These are phyloP conservation scores for Bruchidius siliquastri DNA, from an alignment of 2,888 invertebrate genomes.

Conservation along the genomic window DNA sequence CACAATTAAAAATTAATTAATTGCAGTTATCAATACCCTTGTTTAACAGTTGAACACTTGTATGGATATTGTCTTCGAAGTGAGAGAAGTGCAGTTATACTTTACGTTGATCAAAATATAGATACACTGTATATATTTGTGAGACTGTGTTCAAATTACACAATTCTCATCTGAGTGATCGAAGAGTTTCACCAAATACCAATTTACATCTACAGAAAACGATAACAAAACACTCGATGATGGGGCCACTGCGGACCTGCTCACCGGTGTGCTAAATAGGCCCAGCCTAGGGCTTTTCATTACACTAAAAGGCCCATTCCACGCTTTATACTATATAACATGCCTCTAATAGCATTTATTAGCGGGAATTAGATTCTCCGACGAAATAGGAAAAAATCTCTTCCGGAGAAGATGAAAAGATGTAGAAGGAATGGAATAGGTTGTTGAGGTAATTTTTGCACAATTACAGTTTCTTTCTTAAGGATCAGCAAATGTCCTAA, in stretches of 20 bases:
- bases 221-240: too few species aligned
- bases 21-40: too few species aligned
- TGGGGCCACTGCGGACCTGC: constrained; percentile 2
- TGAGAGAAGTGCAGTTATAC: too few species aligned
- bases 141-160: too few species aligned
- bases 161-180: too few species aligned
- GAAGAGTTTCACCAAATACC: too few species aligned
- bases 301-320: constrained; percentile 40
- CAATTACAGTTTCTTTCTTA: neutral
- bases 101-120: too few species aligned
- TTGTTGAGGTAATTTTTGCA: neutral
- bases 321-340: constrained; percentile 28
- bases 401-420: neutral
- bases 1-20: too few species aligned
- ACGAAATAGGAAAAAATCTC: constrained; percentile 12
- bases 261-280: constrained; percentile 20
- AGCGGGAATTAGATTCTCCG: constrained; percentile 25
- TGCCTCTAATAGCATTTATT: constrained; percentile 35
- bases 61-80: too few species aligned
- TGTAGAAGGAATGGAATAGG: neutral
- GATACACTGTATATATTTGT: too few species aligned
- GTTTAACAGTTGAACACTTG: too few species aligned
- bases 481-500: neutral
- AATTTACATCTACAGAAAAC: too few species aligned
- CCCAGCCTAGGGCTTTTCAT: constrained; percentile 34